Evolutionary conservation across 2,797 vertebrate species (phyloP).

Genomic region (Chaetophractus vellerosus): DNA sequence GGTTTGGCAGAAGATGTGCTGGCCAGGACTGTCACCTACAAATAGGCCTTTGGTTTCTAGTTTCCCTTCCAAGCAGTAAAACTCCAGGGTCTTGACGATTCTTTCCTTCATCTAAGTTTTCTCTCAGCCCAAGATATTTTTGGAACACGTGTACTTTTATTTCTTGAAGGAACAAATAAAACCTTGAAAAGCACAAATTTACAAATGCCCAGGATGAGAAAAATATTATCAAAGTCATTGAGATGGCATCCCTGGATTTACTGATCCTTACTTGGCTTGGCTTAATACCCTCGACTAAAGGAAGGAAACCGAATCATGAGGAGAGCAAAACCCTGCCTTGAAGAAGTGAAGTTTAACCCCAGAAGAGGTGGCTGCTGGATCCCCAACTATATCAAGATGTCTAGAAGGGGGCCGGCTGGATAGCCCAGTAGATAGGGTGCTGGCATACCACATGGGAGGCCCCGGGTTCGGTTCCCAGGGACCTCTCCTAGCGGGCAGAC

Average conservation of each 20-base stretch:
- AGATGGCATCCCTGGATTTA: neutral
- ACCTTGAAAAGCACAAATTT: neutral
- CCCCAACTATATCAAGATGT: neutral
- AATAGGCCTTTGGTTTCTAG: neutral
- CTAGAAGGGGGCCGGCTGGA: too few relatives aligned
- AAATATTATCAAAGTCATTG: neutral
- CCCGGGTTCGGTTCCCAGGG: too few relatives aligned
- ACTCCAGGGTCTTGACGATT: neutral
- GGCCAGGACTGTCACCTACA: neutral
- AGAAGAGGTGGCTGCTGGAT: neutral
- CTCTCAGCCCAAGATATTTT: slow-evolving; percentile 5
- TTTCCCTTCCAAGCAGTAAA: slow-evolving; percentile 14
- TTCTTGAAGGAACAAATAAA: slow-evolving; percentile 33
- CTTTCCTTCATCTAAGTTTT: neutral
- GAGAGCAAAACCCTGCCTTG: neutral
- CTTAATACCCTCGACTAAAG: neutral
- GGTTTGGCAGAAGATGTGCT: neutral
- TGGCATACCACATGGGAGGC: too few relatives aligned
- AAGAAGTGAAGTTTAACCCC: neutral
- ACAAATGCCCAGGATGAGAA: neutral
- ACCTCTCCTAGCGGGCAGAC: too few relatives aligned
- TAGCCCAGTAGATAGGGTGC: too few relatives aligned
- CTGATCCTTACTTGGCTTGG: neutral
- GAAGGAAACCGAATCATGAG: neutral
- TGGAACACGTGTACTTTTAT: slow-evolving; percentile 13